Percentiles rank a stretch among this genome's conserved stretches.
These are phyloP conservation scores for Pampusana beccarii DNA, from an alignment of 2,113 vertebrate species.

Conservation along the genomic window DNA sequence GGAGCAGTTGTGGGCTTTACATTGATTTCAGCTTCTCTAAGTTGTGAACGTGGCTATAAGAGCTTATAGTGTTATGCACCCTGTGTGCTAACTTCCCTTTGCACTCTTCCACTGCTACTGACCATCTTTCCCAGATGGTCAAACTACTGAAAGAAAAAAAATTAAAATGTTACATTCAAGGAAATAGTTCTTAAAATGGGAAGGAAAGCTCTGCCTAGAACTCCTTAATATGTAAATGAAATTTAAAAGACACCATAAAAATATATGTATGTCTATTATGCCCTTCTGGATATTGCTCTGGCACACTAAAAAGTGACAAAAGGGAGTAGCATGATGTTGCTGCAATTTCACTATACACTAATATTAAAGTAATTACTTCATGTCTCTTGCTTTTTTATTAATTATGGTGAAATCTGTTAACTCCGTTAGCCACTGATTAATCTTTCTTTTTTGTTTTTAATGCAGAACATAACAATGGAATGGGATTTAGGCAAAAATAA, in stretches of 20 bases:
- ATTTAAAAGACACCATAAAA: neutral
- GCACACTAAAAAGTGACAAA: neutral
- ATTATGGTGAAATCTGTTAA: neutral
- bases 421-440: neutral
- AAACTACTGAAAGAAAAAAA: neutral
- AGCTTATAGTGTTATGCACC: neutral
- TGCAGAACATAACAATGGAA: neutral
- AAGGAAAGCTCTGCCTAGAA: neutral
- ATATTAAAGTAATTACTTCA: neutral
- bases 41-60: neutral
- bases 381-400: neutral
- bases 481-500: neutral
- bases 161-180: neutral
- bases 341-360: neutral
- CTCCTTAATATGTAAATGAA: neutral
- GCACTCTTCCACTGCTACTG: neutral
- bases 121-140: neutral
- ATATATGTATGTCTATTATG: neutral
- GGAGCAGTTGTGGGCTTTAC: neutral
- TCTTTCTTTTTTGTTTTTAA: neutral
- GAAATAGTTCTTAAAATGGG: neutral
- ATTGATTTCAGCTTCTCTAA: neutral
- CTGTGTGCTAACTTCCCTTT: neutral
- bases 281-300: neutral
- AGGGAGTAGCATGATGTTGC: neutral